Conservation (phyloP, 2,888 invertebrate genomes). For the Heliconius aoede region DNA sequence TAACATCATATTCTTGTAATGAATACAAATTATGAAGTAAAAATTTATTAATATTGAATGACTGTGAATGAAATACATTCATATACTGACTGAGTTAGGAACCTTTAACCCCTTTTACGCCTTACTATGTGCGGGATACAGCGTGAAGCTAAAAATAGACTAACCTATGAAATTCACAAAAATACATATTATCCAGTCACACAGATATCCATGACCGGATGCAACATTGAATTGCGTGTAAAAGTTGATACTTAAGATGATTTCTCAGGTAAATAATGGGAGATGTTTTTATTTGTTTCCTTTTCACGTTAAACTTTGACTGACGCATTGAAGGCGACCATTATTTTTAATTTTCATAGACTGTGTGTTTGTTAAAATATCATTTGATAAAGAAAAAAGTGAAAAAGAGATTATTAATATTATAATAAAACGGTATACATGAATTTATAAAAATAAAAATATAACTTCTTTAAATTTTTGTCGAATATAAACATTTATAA, state of each 20-base stretch:
- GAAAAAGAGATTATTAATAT: background rate
- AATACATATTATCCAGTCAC: slow-evolving; percentile 38
- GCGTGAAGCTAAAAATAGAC: background rate
- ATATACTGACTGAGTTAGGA: no score
- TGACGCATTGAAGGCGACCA: slow-evolving; percentile 53
- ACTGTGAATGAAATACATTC: no score
- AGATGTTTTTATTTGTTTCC: slow-evolving; percentile 61
- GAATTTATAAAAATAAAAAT: no score
- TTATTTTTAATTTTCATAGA: background rate
- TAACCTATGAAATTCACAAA: background rate
- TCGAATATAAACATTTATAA: no score
- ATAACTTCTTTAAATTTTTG: no score
- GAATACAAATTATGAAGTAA: no score
- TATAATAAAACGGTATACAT: background rate
- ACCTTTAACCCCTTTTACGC: background rate
- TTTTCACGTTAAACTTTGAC: slow-evolving; percentile 54
- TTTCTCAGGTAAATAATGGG: slow-evolving; percentile 35
- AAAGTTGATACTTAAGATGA: slow-evolving; percentile 27
- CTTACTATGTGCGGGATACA: no score
- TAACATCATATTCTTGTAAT: background rate
- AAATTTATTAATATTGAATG: no score
- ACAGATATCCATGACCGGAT: slow-evolving; percentile 50
- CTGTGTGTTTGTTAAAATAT: background rate
- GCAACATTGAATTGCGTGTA: slow-evolving; percentile 21
- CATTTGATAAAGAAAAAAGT: no score